phyloP scores from a whole-genome alignment of 2,113 vertebrate genomes.

The Lamprotornis superbus region DNA sequence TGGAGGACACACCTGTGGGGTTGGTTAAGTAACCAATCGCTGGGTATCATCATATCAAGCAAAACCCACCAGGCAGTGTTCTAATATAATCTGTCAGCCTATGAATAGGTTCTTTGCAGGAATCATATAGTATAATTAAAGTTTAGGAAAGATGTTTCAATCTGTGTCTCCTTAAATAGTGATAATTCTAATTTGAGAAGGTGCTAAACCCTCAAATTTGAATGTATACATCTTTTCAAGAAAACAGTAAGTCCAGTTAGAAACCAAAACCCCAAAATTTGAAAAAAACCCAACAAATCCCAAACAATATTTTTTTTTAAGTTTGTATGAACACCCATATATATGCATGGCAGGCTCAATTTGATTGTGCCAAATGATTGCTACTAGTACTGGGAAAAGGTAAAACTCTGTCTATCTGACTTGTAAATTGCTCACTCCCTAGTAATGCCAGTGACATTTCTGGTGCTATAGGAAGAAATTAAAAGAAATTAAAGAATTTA shows the following conservation, averaged over 20 bases:
- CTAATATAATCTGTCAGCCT: background rate
- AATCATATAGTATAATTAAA: background rate
- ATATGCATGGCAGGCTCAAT: background rate
- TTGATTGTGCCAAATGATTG: background rate
- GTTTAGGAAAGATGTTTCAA: background rate
- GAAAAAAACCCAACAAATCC: background rate
- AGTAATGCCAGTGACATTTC: background rate
- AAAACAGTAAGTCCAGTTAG: background rate
- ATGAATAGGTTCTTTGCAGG: background rate
- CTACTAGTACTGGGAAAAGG: background rate
- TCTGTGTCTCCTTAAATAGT: background rate
- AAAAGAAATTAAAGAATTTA: background rate
- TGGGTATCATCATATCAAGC: background rate
- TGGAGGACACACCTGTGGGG: background rate
- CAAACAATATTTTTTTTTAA: background rate
- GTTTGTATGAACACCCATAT: background rate
- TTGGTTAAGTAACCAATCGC: background rate
- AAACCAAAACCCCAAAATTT: background rate
- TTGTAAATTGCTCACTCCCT: background rate
- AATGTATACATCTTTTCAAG: background rate
- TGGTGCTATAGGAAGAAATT: background rate
- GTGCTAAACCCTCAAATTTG: background rate
- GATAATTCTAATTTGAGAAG: background rate
- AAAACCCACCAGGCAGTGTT: background rate
- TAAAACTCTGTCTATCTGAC: background rate